A percentile compares a stretch with the other conserved stretches of the same genome.
phyloP scores from a whole-genome alignment of 2,797 vertebrate species.

The Pristis pectinata region DNA sequence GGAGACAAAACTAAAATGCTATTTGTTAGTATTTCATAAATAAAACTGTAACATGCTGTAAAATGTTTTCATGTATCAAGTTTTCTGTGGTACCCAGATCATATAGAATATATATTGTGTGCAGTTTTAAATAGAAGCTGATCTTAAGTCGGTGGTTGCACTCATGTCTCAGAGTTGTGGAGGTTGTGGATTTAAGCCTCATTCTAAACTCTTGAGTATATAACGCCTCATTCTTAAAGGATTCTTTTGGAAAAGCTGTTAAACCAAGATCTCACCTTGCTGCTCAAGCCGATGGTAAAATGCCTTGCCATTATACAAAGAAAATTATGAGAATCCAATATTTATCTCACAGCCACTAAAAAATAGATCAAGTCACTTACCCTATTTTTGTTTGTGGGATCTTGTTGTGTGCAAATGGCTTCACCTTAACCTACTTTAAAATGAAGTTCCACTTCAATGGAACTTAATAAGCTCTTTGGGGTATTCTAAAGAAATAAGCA shows the following conservation, averaged over 20 bases:
- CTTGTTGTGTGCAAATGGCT: not conserved
- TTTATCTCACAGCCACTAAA: not conserved
- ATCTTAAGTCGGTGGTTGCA: not conserved
- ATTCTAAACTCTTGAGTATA: not conserved
- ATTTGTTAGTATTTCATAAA: not conserved
- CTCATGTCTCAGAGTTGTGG: not conserved
- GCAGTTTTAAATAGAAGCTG: not conserved
- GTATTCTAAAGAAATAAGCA: not conserved
- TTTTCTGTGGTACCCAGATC: not conserved
- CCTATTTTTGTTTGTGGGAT: not conserved
- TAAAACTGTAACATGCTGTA: not conserved
- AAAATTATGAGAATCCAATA: not conserved
- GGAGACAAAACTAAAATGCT: not conserved
- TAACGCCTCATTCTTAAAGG: not conserved
- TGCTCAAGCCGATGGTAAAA: not conserved
- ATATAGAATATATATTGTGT: not conserved
- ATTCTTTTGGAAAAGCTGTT: not conserved
- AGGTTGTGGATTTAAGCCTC: not conserved
- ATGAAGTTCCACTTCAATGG: not conserved
- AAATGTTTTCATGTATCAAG: not conserved
- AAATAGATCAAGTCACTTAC: not conserved
- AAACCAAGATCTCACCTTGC: not conserved
- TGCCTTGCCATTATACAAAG: not conserved
- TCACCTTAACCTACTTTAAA: not conserved
- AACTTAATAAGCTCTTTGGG: not conserved